phyloP scores from a whole-genome alignment of 2,797 vertebrate genomes.

The Anomalospiza imberbis region DNA sequence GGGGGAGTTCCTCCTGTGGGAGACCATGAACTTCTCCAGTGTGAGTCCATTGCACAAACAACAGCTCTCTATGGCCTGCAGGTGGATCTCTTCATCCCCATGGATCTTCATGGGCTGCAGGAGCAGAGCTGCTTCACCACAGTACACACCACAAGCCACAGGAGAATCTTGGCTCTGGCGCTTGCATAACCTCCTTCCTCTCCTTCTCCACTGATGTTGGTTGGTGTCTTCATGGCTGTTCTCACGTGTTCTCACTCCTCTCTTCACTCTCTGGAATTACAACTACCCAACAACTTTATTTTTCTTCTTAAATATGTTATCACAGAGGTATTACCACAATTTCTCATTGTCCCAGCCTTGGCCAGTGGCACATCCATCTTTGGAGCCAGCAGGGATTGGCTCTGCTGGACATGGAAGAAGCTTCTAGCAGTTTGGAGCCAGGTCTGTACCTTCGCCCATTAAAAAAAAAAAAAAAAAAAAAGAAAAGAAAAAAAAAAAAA shows the following conservation, averaged over 20 bases:
- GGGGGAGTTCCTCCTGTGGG: not conserved
- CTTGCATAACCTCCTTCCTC: not conserved
- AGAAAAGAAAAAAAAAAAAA: too few relatives aligned
- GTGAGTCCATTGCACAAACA: rapidly evolving
- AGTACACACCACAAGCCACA: not conserved
- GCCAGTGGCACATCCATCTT: not conserved
- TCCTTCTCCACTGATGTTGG: not conserved
- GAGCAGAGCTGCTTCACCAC: not conserved
- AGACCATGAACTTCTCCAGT: not conserved
- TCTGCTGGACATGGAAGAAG: not conserved
- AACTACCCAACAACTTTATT: rapidly evolving
- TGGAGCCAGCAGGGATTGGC: not conserved
- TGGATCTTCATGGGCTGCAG: not conserved
- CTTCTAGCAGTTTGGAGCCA: not conserved
- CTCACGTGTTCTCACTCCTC: too few relatives aligned
- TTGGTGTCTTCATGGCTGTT: not conserved
- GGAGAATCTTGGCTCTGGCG: too few relatives aligned
- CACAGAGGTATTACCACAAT: not conserved
- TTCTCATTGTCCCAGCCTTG: not conserved
- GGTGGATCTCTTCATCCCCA: not conserved
- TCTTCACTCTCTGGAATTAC: not conserved
- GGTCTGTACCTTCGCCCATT: rapidly evolving
- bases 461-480: not conserved
- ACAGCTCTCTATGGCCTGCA: rapidly evolving
- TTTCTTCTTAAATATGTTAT: not conserved